Percentiles rank a stretch among this genome's conserved stretches.
Conservation (phyloP, 2,888 invertebrate species). For the Erebia aethiops region DNA sequence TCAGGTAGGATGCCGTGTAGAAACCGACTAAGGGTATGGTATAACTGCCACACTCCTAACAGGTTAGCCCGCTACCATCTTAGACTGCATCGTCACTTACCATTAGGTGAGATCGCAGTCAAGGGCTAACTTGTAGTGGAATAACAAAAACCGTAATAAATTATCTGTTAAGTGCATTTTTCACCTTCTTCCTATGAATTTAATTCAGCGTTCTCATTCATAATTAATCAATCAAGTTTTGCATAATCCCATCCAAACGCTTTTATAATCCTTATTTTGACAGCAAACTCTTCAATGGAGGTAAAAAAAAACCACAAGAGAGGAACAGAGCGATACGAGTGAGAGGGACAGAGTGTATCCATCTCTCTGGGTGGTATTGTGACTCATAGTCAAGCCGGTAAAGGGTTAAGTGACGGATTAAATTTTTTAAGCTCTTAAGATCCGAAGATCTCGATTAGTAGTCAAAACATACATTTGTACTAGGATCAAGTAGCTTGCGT, state of each 20-base stretch:
- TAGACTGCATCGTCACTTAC: too few species aligned
- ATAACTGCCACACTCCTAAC: too few species aligned
- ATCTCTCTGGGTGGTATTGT: constrained; percentile 73
- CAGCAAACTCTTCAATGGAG: constrained; percentile 78
- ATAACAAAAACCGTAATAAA: too few species aligned
- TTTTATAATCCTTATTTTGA: constrained; percentile 83
- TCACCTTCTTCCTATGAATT: too few species aligned
- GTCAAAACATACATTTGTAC: constrained; percentile 33
- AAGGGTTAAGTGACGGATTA: constrained; percentile 63
- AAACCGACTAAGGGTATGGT: too few species aligned
- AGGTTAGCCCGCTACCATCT: too few species aligned
- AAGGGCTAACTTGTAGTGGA: too few species aligned
- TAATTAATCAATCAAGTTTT: constrained; percentile 27
- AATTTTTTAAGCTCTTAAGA: constrained; percentile 45
- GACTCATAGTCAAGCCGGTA: constrained; percentile 58
- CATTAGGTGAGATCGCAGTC: too few species aligned
- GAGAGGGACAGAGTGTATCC: constrained; percentile 48
- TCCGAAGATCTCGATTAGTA: constrained; percentile 34
- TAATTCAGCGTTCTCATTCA: neutral
- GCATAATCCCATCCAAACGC: constrained; percentile 70
- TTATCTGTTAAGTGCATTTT: too few species aligned
- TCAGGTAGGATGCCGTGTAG: too few species aligned
- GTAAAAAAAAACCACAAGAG: constrained; percentile 60
- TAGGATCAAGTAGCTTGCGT: constrained; percentile 16
- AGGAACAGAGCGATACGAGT: constrained; percentile 53